These are phyloP conservation scores for Aphis craccivora DNA, from an alignment of 1,140 invertebrate genomes.

Conservation along the genomic window DNA sequence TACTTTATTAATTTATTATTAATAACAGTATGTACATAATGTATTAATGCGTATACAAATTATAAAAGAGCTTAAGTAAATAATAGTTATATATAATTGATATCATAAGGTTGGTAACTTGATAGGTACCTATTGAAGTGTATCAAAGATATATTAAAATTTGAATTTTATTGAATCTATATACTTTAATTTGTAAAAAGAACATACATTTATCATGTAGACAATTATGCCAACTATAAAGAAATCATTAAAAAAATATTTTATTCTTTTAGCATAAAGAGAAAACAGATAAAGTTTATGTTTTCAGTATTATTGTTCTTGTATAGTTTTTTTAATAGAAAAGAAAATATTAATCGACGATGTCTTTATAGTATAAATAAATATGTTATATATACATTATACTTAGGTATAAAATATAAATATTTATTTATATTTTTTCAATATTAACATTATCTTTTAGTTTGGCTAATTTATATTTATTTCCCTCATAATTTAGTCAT, in stretches of 20 bases:
- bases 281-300: background rate
- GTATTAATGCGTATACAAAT: background rate
- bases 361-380: too few relatives aligned
- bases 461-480: background rate
- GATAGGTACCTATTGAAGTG: background rate
- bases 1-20: background rate
- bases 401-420: background rate
- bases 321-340: background rate
- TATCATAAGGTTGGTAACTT: background rate
- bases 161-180: background rate
- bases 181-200: background rate
- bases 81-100: background rate
- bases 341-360: too few relatives aligned
- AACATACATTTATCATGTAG: background rate
- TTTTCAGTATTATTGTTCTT: background rate
- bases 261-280: background rate
- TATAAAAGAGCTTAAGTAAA: background rate
- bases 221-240: background rate
- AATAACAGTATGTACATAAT: background rate
- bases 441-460: background rate
- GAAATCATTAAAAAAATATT: background rate
- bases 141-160: background rate
- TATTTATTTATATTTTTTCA: background rate
- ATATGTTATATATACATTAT: background rate
- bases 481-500: background rate